Conservation (phyloP, 2,888 invertebrate species). For the Lissonota sp. region DNA sequence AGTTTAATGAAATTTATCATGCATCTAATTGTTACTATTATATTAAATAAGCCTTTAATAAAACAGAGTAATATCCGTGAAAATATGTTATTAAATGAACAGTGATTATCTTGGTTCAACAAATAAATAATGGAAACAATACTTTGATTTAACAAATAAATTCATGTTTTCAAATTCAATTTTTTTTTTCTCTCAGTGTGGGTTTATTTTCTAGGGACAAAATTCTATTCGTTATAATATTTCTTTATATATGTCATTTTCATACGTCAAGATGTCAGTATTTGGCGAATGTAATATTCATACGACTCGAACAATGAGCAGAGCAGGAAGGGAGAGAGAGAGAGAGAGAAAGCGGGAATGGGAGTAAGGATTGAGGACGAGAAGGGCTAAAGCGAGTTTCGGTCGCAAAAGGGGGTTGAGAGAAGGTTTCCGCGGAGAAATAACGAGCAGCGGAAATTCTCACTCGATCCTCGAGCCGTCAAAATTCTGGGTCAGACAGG, state of each 20-base stretch:
- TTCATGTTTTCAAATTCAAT: no score
- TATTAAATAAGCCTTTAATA: no score
- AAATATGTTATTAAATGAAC: no score
- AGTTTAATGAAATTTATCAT: no score
- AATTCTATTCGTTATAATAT: not conserved
- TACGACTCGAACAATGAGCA: constrained; percentile 25
- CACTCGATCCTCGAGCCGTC: constrained; percentile 57
- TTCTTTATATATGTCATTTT: not conserved
- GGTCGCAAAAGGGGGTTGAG: constrained; percentile 3
- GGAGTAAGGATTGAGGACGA: constrained; percentile 38
- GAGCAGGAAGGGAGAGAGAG: not conserved
- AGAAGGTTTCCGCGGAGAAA: constrained; percentile 42
- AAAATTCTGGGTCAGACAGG: constrained; percentile 67
- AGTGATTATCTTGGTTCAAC: no score
- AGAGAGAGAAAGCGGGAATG: not conserved
- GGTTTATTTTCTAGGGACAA: no score
- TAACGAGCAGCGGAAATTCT: constrained; percentile 57
- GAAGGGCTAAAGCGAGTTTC: constrained; percentile 24
- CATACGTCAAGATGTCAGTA: not conserved
- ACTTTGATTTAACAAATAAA: no score
- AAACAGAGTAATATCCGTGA: no score
- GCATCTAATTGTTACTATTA: no score
- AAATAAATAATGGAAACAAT: no score
- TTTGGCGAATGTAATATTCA: constrained; percentile 30
- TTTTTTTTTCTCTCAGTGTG: no score